phyloP scores from a whole-genome alignment of 2,888 invertebrate genomes.

The Caenorhabditis sp. region DNA sequence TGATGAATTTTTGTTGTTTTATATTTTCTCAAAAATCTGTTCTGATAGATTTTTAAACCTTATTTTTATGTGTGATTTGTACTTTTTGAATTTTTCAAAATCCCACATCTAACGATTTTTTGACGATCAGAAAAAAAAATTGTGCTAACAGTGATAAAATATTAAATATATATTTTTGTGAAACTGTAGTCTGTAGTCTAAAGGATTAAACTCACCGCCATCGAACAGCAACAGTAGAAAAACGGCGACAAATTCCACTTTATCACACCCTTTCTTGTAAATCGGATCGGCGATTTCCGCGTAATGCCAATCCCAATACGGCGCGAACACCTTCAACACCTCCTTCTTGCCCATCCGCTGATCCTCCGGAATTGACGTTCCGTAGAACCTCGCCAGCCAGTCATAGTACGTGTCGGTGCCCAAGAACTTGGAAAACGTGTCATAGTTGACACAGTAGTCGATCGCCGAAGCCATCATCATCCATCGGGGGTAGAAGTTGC shows the following conservation, averaged over 20 bases:
- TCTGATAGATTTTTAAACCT: too few relatives aligned
- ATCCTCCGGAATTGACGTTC: conserved; percentile 19
- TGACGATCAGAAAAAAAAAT: too few relatives aligned
- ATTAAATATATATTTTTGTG: too few relatives aligned
- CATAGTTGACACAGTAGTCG: conserved; percentile 31
- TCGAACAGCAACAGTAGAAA: conserved; percentile 42
- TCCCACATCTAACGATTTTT: too few relatives aligned
- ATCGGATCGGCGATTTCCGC: conserved; percentile 22
- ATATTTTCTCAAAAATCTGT: too few relatives aligned
- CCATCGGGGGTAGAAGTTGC: conserved; percentile 44
- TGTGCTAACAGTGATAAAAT: too few relatives aligned
- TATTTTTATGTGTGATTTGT: too few relatives aligned
- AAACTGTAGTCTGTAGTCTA: too few relatives aligned
- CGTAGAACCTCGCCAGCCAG: conserved; percentile 27
- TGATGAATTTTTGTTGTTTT: too few relatives aligned
- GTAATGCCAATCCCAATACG: conserved; percentile 37
- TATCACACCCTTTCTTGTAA: conserved; percentile 24
- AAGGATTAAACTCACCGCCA: conserved; percentile 17
- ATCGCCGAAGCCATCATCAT: conserved; percentile 35
- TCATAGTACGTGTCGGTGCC: conserved; percentile 6
- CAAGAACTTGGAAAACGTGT: conserved; percentile 1
- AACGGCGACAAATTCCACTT: conserved; percentile 34
- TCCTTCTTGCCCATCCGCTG: conserved; percentile 2
- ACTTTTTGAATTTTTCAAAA: too few relatives aligned
- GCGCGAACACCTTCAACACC: conserved; percentile 10